Evolutionary conservation across 2,797 vertebrate species (phyloP).

Genomic region (Poliocrania exsul): DNA sequence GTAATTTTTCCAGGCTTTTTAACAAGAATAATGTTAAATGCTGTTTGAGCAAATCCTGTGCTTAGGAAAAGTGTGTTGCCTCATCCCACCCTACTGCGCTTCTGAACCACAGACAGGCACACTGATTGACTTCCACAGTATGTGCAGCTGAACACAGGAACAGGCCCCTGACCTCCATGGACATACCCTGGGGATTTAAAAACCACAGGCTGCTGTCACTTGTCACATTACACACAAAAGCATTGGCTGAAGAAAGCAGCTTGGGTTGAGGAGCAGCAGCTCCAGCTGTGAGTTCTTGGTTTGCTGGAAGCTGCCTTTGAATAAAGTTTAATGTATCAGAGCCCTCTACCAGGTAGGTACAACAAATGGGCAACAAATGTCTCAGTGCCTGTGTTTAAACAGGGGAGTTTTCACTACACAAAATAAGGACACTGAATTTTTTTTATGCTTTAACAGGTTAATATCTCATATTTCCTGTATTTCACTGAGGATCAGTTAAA

Average conservation of each 20-base stretch:
- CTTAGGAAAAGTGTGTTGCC: background rate
- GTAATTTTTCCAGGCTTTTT: constrained; percentile 1
- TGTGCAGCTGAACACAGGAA: background rate
- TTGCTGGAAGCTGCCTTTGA: background rate
- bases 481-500: background rate
- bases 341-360: background rate
- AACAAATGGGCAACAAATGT: background rate
- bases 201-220: background rate
- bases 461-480: background rate
- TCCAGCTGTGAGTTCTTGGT: background rate
- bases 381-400: background rate
- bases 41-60: background rate
- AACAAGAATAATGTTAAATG: background rate
- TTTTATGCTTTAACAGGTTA: background rate
- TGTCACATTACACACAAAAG: background rate
- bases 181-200: background rate
- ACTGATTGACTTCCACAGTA: background rate
- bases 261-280: background rate
- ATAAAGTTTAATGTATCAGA: background rate
- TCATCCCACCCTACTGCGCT: background rate
- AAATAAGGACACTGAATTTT: background rate
- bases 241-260: background rate
- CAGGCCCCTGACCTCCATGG: background rate
- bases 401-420: background rate
- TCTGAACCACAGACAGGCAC: background rate